Conservation (phyloP, 30 jellyfish, hydroid and myxozoan species). For the Phacellophora camtschatica region DNA sequence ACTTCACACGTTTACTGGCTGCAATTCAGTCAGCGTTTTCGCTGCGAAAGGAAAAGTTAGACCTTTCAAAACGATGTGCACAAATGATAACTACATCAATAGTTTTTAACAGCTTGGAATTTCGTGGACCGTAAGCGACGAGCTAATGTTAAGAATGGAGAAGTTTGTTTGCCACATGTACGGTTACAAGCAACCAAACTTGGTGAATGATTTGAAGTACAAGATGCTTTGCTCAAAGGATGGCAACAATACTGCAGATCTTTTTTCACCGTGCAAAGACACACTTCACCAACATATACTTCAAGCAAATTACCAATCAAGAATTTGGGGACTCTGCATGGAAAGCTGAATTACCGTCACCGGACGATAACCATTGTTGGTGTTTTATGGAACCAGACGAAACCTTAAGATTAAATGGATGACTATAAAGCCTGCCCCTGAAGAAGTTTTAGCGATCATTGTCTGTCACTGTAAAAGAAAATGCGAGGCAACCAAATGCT, state of each 20-base stretch:
- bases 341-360: slow-evolving; percentile 13
- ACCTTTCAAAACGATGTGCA: slow-evolving; percentile 15
- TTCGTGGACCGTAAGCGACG: neutral
- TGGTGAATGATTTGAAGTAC: slow-evolving; percentile 58
- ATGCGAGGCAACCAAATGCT: slow-evolving; percentile 10
- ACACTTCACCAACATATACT: slow-evolving; percentile 41
- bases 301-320: slow-evolving; percentile 44
- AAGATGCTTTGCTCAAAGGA: slow-evolving; percentile 47
- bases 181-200: slow-evolving; percentile 54
- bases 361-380: slow-evolving; percentile 37
- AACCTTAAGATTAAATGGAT: slow-evolving; percentile 16
- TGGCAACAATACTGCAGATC: slow-evolving; percentile 22
- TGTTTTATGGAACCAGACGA: slow-evolving; percentile 2
- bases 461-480: slow-evolving; percentile 32
- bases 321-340: slow-evolving; percentile 44
- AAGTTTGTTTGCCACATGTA: slow-evolving; percentile 42
- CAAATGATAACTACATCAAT: neutral
- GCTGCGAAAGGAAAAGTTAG: slow-evolving; percentile 35
- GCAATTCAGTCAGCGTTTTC: slow-evolving; percentile 37
- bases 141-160: slow-evolving; percentile 6
- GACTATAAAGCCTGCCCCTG: slow-evolving; percentile 63
- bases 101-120: slow-evolving; percentile 33
- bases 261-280: slow-evolving; percentile 49
- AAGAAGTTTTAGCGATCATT: slow-evolving; percentile 18
- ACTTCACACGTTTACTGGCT: slow-evolving; percentile 48